Evolutionary conservation across 2,113 vertebrate species (phyloP), one percentile per base, ranked within the genome.

Genomic region (Centropristis striata): DNA sequence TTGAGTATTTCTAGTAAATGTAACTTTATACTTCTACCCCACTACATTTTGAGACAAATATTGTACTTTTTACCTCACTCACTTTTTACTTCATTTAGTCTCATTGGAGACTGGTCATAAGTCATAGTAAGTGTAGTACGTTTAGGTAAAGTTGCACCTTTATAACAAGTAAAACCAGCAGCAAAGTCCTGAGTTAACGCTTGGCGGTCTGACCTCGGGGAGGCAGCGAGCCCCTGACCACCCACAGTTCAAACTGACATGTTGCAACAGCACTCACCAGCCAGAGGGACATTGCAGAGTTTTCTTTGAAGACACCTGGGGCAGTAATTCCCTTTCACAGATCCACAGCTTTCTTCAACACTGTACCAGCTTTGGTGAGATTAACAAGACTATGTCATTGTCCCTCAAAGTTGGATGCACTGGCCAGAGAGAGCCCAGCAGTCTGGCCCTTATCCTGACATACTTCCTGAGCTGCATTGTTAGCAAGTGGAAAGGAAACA

Each of bases 401-500:
- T 87, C 77, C 61, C 78, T 70, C 57, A 69, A 75, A 80, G 68
- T 75, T 79, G 72, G 78, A 84, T 44, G 51, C 71, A 75, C 72
- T 81, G 82, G 76, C 66, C 39, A 67, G 51, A 69, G 61, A 75
- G 78, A 92, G 88, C 81, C 90, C 18, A 2, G 32, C 71, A 76
- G 91, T 87, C 91, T 88, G 82, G 85, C 81, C 86, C 88, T 90
- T 89, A 90, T 92, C 93, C 93, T 90, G 87, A 90, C 90, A 85
- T 20, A 86, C 89, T 94, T 94, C 93, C 93, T 93, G 91, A 80
- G 74, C 71, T 74, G 83, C 77, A 93, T 94, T 93, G 93, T 93
- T 93, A 88, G 80, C 42, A 28, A 42, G 65, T 28, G 37, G 71
- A 90, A 83, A 93, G 92, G 92, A 92, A 93, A 83, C 74, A 73